phyloP scores from a whole-genome alignment of 1,140 invertebrate genomes.

The Camponotus vicinus region DNA sequence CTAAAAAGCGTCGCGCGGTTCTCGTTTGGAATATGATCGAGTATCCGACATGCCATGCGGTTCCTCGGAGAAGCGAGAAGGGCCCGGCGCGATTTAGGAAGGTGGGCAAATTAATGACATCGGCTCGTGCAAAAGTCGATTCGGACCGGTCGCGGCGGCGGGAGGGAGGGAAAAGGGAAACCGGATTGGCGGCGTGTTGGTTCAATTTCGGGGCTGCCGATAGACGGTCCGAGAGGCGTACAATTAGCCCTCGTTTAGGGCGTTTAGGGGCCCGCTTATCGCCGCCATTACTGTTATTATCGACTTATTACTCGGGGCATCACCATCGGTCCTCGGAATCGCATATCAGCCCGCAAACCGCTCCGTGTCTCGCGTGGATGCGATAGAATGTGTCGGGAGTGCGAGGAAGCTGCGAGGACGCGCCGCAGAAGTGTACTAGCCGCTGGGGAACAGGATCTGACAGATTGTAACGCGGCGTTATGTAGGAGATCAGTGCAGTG shows the following conservation, averaged over 20 bases:
- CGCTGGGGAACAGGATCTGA: constrained; percentile 37
- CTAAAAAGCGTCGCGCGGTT: constrained; percentile 57
- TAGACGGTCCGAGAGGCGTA: constrained; percentile 67
- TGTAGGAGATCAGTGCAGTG: constrained; percentile 62
- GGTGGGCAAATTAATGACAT: constrained; percentile 81
- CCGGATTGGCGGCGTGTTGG: constrained; percentile 52
- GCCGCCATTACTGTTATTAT: constrained; percentile 85
- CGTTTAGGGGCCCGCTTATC: constrained; percentile 84
- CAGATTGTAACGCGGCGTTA: constrained; percentile 47
- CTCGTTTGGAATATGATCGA: constrained; percentile 66
- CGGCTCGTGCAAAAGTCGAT: constrained; percentile 67
- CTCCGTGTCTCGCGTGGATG: not conserved
- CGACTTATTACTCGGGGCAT: constrained; percentile 82
- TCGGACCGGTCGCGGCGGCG: constrained; percentile 49
- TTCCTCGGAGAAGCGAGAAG: constrained; percentile 24
- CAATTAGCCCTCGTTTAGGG: constrained; percentile 85
- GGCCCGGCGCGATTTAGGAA: constrained; percentile 74
- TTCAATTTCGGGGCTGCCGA: constrained; percentile 63
- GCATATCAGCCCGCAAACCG: constrained; percentile 8
- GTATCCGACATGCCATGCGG: constrained; percentile 33
- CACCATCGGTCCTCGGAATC: constrained; percentile 34
- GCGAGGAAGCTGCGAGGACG: not conserved
- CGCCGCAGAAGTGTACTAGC: not conserved
- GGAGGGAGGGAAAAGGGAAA: constrained; percentile 3
- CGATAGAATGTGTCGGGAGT: constrained; percentile 16